Base-by-base conservation (phyloP, 1,140 invertebrate genomes). In the Probaryconus sp. region DNA sequence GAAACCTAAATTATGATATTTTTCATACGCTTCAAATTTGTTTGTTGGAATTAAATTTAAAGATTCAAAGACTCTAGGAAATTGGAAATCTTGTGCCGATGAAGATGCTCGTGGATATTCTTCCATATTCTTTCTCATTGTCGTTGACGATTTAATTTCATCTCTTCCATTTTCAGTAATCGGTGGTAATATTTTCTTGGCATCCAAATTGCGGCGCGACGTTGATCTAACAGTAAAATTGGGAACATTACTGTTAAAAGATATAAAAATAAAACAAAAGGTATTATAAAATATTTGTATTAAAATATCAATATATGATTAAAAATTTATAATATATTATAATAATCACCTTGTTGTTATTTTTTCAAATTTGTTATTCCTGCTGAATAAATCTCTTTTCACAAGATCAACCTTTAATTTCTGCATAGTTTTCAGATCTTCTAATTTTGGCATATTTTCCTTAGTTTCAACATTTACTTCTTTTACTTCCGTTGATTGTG, bases 331-430 rank as follows among this genome's bases (percentile, higher is more conserved):
- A n/a, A n/a, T n/a, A n/a, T n/a, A n/a, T n/a, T n/a, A n/a, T n/a
- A n/a, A n/a, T n/a, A n/a, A n/a, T n/a, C n/a, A n/a, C n/a, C 76
- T 69, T 3, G 78, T 80, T 16, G 79, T 80, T 9, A 64, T 77
- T n/a, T 80, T 76, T 21, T 86, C 81, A 0, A 58, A 61, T 7
- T 61, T 77, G 50, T 86, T 85, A 0, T 87, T 84, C n/a, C 86
- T 84, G 38, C 80, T 86, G 14, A 88, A 88, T 5, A 88, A 71
- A 47, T 88, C 85, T 10, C 86, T 70, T 21, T 86, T 88, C 0
- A 88, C 78, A 43, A 79, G 76, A 45, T 88, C 84, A 0, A 87
- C 81, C 13, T 86, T 87, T 0, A 75, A 35, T 5, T 83, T 86
- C 0, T 72, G 51, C 21, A 55, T 45, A 1, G 6, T 28, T 20